Evolutionary conservation across 1,140 invertebrate species (phyloP), one percentile per base, ranked within the genome.

Genomic region (Micrasema minimum): DNA sequence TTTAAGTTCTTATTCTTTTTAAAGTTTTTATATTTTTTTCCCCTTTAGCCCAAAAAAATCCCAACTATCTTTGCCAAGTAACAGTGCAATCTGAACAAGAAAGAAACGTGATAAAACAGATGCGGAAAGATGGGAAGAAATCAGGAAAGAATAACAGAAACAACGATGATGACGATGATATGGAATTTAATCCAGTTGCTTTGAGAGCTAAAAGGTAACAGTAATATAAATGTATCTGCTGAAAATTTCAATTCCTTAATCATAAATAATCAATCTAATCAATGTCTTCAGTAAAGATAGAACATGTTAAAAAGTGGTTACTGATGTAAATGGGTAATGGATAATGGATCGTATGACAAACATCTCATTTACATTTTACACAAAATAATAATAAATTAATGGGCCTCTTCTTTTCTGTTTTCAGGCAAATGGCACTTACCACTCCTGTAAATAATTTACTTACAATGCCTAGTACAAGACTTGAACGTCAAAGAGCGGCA

Each of bases 81-180:
- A 91, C 89, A 20, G 89, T 97, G 20, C 90, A 94, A 77, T 94
- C 94, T 3, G 92, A 92, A 78, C 88, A 92, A 76, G 95, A 98
- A 78, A 95, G 92, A 76, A 81, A 89, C 64, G 77, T 96, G 23
- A 85, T 88, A 26, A 98, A 97, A 80, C 87, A 92, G 80, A 88
- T 94, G 7, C 87, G 94, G 11, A 96, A 96, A 79, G 93, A 96
- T 78, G 95, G 96, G 78, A 97, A 96, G 78, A 93, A 91, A 75
- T 91, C 89, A 70, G 86, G 88, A 0, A 86, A 87, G 66, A 86
- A 80, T 53, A 84, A 85, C 31, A 88, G 85, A 70, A 80, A 78
- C 22, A 75, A 77, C 22, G 81, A 83, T 18, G 79, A 84, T 2
- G 87, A 88, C 10, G 85, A 85, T n/a, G 80, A 85, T 18, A 77